Evolutionary conservation across 2,113 vertebrate genomes (phyloP).

Genomic region (Vidua chalybeata): DNA sequence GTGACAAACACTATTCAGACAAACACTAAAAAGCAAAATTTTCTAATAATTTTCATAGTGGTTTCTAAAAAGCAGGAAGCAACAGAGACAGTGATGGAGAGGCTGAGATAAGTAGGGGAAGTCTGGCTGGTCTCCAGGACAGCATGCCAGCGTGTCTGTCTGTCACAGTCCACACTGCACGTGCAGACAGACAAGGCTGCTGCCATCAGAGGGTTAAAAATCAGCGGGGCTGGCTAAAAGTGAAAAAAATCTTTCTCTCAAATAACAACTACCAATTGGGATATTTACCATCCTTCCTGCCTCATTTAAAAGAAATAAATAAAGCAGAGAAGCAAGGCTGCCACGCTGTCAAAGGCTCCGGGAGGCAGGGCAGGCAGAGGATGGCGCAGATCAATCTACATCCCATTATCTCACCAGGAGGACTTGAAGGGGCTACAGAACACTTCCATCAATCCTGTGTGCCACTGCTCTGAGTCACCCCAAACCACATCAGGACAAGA

Average conservation of each 20-base stretch:
- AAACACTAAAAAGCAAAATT: neutral
- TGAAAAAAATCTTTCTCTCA: neutral
- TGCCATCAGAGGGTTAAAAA: neutral
- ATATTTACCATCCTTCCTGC: neutral
- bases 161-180: neutral
- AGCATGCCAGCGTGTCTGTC: accelerated
- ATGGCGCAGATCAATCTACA: slow-evolving; percentile 40
- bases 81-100: neutral
- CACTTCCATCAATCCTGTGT: slow-evolving; percentile 29
- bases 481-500: neutral
- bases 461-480: neutral
- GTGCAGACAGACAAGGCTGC: neutral
- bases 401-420: slow-evolving; percentile 26
- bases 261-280: neutral
- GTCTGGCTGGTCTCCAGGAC: neutral
- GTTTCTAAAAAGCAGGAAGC: neutral
- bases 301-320: slow-evolving; percentile 14
- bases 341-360: neutral
- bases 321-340: neutral
- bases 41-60: neutral
- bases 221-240: neutral
- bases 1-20: neutral
- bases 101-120: neutral
- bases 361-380: slow-evolving; percentile 4
- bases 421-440: slow-evolving; percentile 7